Evolutionary conservation across 2,888 invertebrate species (phyloP).

Genomic region (Steinernema hermaphroditum): DNA sequence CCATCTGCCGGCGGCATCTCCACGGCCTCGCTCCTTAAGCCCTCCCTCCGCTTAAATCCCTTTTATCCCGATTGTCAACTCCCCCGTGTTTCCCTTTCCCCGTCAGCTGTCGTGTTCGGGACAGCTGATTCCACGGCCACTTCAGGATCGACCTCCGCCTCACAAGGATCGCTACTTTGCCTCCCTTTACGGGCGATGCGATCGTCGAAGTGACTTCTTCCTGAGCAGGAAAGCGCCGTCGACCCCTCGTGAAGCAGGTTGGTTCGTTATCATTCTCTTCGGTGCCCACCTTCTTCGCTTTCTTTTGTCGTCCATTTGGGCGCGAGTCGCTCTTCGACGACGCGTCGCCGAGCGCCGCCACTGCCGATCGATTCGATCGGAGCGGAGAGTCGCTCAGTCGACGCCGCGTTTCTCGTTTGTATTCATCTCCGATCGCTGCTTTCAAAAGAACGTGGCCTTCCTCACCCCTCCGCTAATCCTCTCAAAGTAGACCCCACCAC

Average conservation of each 20-base stretch:
- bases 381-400: conserved; percentile 9
- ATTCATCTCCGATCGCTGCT: conserved; percentile 30
- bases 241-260: conserved; percentile 19
- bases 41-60: background rate
- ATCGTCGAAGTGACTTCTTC: background rate
- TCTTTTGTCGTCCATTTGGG: conserved; percentile 27
- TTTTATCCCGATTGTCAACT: too few species aligned
- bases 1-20: conserved; percentile 15
- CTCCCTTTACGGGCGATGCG: background rate
- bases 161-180: background rate
- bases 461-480: background rate
- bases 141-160: background rate
- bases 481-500: background rate
- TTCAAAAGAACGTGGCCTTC: conserved; percentile 4
- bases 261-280: conserved; percentile 22
- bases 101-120: conserved; percentile 3
- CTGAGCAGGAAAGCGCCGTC: too few species aligned
- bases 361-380: background rate
- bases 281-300: conserved; percentile 19
- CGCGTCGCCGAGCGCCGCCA: background rate
- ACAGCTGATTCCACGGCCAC: conserved; percentile 6
- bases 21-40: background rate
- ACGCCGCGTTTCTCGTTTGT: conserved; percentile 29
- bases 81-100: background rate
- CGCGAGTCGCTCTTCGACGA: background rate